Base-by-base conservation (phyloP, 2,797 vertebrate genomes). In the Tokudaia muenninki region DNA sequence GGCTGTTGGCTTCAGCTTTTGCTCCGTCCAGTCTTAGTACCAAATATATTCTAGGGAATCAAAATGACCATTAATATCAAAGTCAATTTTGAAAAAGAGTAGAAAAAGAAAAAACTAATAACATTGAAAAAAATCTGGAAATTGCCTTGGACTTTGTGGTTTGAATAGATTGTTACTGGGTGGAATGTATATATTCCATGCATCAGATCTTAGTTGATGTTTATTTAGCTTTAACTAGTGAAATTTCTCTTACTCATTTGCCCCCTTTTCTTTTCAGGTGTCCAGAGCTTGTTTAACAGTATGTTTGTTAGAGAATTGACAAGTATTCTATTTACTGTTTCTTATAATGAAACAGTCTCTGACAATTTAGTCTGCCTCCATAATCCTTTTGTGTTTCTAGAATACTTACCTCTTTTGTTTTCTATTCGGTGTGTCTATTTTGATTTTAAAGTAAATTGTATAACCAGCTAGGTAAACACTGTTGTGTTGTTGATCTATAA, bases 331-430 rank as follows among this genome's bases (percentile, higher is more conserved):
- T 50, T 93, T 92, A 94, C 88, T 94, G 75, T 96, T 92, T 93
- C 41, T 84, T 61, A 17, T 86, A 89, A 96, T 92, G 89, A 89
- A 63, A 75, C 19, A 72, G 6, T 67, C 34, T 96, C 90, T 92
- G 91, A 96, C 67, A 97, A 44, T 89, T 96, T 92, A 96, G 79
- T 96, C 91, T 96, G 81, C 67, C 37, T 95, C n/a, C 22, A 9
- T 96, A 92, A 90, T 92, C 22, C 31, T 96, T 96, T 97, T 96
- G 82, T 93, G 70, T 88, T 95, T 94, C 70, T 90, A 95, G 57
- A 87, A 83, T 94, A 29, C 19, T 91, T 95, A 84, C n/a, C 61
- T 92, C 57, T 95, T 97, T 94, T 94, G 91, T 97, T 97, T 95
- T 57, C 81, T 55, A 57, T 61, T 96, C 2, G 70, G 22, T 82